A percentile compares a stretch with the other conserved stretches of the same genome.
These are phyloP conservation scores for Peromyscus attwateri DNA, from an alignment of 2,797 vertebrate genomes.

Conservation along the genomic window DNA sequence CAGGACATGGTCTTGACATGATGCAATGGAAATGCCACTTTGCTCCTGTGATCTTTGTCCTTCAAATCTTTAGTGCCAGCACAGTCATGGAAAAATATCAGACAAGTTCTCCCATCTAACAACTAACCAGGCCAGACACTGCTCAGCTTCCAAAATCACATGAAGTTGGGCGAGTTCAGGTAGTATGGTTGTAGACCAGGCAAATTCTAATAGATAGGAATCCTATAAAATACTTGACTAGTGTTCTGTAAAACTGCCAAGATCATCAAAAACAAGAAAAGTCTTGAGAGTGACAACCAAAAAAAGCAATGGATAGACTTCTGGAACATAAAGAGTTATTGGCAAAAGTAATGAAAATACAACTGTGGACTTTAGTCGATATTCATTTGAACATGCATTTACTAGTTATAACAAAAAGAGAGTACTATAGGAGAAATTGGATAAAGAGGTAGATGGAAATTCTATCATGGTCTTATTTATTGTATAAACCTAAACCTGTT, in stretches of 20 bases:
- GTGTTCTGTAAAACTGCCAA: slow-evolving; percentile 4
- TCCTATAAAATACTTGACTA: slow-evolving; percentile 16
- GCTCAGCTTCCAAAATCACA: not conserved
- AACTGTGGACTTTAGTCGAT: not conserved
- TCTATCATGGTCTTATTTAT: not conserved
- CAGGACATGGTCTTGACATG: not conserved
- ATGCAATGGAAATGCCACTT: slow-evolving; percentile 3
- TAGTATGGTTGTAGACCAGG: not conserved
- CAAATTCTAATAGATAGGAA: not conserved
- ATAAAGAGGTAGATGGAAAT: not conserved
- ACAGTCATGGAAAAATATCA: not conserved
- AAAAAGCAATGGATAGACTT: not conserved
- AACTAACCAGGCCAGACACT: not conserved
- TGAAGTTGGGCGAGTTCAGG: not conserved
- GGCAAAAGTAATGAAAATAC: not conserved
- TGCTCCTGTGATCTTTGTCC: not conserved
- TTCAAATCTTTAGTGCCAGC: not conserved
- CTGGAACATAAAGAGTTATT: not conserved
- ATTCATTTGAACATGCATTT: slow-evolving; percentile 21
- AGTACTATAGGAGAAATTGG: slow-evolving; percentile 17
- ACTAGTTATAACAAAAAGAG: slow-evolving; percentile 27
- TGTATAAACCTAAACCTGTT: not conserved
- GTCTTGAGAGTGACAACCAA: slow-evolving; percentile 3
- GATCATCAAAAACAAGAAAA: slow-evolving; percentile 29
- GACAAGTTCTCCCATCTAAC: not conserved